Evolutionary conservation across 2,113 vertebrate genomes (phyloP).

Genomic region (Tiliqua scincoides): DNA sequence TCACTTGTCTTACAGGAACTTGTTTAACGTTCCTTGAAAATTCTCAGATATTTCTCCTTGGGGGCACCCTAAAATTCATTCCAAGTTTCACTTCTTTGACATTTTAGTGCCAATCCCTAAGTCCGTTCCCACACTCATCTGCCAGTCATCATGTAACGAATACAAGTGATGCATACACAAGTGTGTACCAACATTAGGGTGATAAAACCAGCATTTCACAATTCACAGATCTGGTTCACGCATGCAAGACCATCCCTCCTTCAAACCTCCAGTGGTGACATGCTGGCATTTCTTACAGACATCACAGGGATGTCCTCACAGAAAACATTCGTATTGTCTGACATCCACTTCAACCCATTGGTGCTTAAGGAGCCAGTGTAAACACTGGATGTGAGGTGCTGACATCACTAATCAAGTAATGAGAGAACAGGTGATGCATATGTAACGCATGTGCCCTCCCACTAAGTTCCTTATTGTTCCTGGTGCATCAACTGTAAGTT

Average conservation of each 20-base stretch:
- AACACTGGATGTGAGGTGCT: neutral
- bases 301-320: neutral
- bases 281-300: neutral
- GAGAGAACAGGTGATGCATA: neutral
- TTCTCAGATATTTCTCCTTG: too few relatives aligned
- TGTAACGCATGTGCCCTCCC: neutral
- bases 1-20: too few relatives aligned
- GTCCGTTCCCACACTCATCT: too few relatives aligned
- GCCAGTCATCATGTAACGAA: too few relatives aligned
- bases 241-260: neutral
- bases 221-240: neutral
- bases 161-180: neutral
- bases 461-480: too few relatives aligned
- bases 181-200: neutral
- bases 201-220: neutral
- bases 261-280: neutral
- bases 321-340: neutral
- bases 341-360: neutral
- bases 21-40: too few relatives aligned
- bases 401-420: neutral
- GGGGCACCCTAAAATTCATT: too few relatives aligned
- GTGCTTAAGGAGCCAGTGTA: neutral
- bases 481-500: neutral
- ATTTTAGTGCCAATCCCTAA: too few relatives aligned
- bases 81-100: too few relatives aligned